A percentile compares a stretch with the other conserved stretches of the same genome.
Conservation (phyloP, 2,888 invertebrate species). For the Serripes groenlandicus region DNA sequence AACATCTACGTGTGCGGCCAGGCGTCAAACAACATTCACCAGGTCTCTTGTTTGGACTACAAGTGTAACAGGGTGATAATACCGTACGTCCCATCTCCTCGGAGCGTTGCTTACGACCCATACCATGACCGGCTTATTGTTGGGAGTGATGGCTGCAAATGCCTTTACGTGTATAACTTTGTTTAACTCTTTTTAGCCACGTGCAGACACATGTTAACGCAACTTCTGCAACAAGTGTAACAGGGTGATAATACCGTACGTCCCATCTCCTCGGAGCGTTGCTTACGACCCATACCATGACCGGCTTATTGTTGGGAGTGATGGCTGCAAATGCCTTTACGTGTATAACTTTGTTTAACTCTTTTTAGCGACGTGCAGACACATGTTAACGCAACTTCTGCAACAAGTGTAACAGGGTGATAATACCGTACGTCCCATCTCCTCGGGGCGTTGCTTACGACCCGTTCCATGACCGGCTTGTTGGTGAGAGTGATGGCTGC, state of each 20-base stretch:
- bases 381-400: too few relatives aligned
- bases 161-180: conserved; percentile 1
- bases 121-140: not conserved
- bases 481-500: too few relatives aligned
- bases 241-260: not conserved
- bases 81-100: not conserved
- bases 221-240: not conserved
- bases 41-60: not conserved
- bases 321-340: not conserved
- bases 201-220: too few relatives aligned
- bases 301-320: not conserved
- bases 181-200: not conserved
- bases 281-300: not conserved
- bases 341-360: not conserved
- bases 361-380: too few relatives aligned
- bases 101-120: not conserved
- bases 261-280: not conserved
- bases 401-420: too few relatives aligned
- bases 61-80: not conserved
- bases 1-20: not conserved
- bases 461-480: too few relatives aligned
- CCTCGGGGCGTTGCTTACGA: too few relatives aligned
- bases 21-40: not conserved
- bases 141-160: not conserved
- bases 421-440: too few relatives aligned